A percentile compares a stretch with the other conserved stretches of the same genome.
These are phyloP conservation scores for Drosophila repleta DNA, from an alignment of 1,140 invertebrate species.

Conservation along the genomic window DNA sequence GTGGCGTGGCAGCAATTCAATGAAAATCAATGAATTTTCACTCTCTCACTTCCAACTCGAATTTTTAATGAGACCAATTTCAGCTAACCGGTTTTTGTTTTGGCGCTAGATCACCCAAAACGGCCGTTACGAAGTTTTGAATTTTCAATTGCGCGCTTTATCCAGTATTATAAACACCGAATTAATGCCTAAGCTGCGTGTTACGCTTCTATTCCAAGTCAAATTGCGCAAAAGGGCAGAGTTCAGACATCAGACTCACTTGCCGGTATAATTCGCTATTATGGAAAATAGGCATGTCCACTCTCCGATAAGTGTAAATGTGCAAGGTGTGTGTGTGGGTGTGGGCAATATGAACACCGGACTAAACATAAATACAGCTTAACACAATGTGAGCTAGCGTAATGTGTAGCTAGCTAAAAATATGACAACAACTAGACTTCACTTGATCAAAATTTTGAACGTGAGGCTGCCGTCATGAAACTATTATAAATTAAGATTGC, in stretches of 20 bases:
- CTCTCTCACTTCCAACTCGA: slow-evolving; percentile 25
- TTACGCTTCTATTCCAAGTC: slow-evolving; percentile 15
- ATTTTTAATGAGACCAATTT: slow-evolving; percentile 17
- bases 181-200: slow-evolving; percentile 15
- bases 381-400: not conserved
- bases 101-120: slow-evolving; percentile 1
- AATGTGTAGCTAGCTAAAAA: not conserved
- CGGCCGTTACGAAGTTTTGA: slow-evolving; percentile 24
- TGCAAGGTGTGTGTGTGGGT: not conserved
- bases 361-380: no score
- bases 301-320: slow-evolving; percentile 5
- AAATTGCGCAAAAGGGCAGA: slow-evolving; percentile 54
- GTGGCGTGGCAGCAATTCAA: slow-evolving; percentile 57
- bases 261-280: slow-evolving; percentile 34
- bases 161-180: slow-evolving; percentile 1
- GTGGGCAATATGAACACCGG: no score
- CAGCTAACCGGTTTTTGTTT: slow-evolving; percentile 61
- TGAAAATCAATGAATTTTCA: slow-evolving; percentile 54
- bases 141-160: slow-evolving; percentile 39
- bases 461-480: not conserved
- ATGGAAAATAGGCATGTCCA: slow-evolving; percentile 25
- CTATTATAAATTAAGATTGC: not conserved
- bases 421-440: not conserved
- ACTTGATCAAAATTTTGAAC: not conserved
- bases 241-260: slow-evolving; percentile 44